Base-by-base conservation (phyloP, 2,113 vertebrate species). In the Xiphorhynchus elegans region DNA sequence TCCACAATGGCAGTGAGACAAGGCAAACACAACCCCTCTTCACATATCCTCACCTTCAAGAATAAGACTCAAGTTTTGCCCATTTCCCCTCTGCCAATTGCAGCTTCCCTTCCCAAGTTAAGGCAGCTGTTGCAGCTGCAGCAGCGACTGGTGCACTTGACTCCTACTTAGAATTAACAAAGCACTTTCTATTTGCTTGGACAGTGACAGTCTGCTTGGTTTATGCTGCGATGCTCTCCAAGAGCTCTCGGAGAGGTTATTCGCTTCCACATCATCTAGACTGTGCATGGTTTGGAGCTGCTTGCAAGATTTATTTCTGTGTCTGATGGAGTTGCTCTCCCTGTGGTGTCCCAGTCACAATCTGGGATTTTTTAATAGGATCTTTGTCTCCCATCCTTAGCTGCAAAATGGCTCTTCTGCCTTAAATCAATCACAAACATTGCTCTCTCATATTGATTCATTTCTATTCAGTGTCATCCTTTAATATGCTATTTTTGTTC, bases 91-190 rank as follows among this genome's bases (percentile, higher is more conserved):
- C 56, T 67, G 64, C 42, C 0, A 0, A 58, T 8, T 1, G 15
- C 10, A 23, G 23, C 44, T 91, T 68, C 78, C 72, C 56, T 64
- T 68, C 76, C 81, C 55, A 19, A 70, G 84, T 55, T 20, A 31
- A 49, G 50, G 56, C 1, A 0, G 68, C 91, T 24, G 17, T 10
- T 63, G 73, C 84, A 78, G 96, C 69, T 87, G 84, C 87, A 70
- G 35, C 77, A 47, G 56, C 0, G 1, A 47, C 60, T 46, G 42
- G 11, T 10, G 80, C 5, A 2, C 81, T 91, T 13, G 9, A 55
- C 29, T 93, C 64, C 87, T 31, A 24, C 87, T 93, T 75, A 33
- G 70, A 89, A 81, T 63, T 39, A 89, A 93, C 90, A 95, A 78
- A 96, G 84, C 42, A 4, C 60, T 84, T 87, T 70, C 87, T 89